Conservation (phyloP, 2,113 vertebrate species). For the Bagarius yarrelli region DNA sequence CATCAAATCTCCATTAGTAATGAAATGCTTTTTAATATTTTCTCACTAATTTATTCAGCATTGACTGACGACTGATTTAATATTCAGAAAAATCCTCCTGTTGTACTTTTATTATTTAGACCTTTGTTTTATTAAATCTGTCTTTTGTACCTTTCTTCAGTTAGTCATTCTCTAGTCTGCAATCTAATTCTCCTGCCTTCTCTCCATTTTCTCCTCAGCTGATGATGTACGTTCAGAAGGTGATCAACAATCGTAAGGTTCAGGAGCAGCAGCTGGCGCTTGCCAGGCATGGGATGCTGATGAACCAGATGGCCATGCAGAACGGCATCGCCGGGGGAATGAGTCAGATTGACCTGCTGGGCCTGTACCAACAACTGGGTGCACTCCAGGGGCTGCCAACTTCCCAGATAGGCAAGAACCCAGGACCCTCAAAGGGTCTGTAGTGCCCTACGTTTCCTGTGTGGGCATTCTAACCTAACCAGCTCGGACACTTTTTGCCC, state of each 20-base stretch:
- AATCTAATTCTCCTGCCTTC: background rate
- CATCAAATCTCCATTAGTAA: too few relatives aligned
- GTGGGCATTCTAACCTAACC: constrained; percentile 7
- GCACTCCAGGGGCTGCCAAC: constrained; percentile 78
- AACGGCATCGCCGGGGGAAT: constrained; percentile 77
- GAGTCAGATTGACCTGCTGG: constrained; percentile 88
- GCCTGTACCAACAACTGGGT: constrained; percentile 89
- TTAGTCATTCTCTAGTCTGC: too few relatives aligned
- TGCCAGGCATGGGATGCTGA: constrained; percentile 80
- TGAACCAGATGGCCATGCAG: constrained; percentile 82
- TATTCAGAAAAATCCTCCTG: too few relatives aligned
- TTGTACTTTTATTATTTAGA: too few relatives aligned
- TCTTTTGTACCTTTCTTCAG: too few relatives aligned
- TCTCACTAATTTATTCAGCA: too few relatives aligned
- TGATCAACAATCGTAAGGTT: constrained; percentile 92
- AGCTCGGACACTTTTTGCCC: constrained; percentile 13
- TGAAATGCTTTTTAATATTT: too few relatives aligned
- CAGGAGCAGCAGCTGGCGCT: constrained; percentile 92
- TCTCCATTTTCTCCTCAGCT: constrained; percentile 68
- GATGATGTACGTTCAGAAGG: constrained; percentile 94
- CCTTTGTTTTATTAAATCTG: too few relatives aligned
- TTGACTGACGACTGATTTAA: too few relatives aligned
- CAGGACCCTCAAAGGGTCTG: constrained; percentile 92
- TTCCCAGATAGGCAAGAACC: constrained; percentile 84
- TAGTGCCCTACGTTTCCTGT: constrained; percentile 54